A percentile compares a stretch with the other conserved stretches of the same genome.
Conservation (phyloP, 2,888 invertebrate genomes). For the Caenorhabditis panamensis region DNA sequence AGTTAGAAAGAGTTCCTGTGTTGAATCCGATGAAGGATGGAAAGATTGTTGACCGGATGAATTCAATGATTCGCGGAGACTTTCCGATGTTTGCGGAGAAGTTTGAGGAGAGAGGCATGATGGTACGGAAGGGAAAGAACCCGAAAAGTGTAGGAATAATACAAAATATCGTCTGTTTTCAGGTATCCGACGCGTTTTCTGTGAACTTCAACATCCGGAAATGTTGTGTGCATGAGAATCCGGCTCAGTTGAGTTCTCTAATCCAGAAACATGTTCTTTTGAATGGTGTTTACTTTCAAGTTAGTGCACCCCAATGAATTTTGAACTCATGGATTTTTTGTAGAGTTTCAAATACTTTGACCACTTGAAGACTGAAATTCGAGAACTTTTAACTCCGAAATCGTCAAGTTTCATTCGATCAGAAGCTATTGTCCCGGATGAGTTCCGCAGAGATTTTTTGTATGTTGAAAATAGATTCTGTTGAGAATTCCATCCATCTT, state of each 20-base stretch:
- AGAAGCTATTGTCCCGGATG: constrained; percentile 30
- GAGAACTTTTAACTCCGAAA: constrained; percentile 13
- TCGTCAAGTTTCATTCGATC: constrained; percentile 17
- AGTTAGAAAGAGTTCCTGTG: constrained; percentile 28
- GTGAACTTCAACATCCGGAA: constrained; percentile 31
- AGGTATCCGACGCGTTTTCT: constrained; percentile 17
- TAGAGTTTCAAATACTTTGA: constrained; percentile 54
- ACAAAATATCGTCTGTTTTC: too few species aligned
- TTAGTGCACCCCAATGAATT: constrained; percentile 2
- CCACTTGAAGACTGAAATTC: constrained; percentile 16
- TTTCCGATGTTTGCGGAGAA: constrained; percentile 35
- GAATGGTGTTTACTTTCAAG: constrained; percentile 47
- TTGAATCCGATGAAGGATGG: background rate
- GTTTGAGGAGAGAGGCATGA: constrained; percentile 8
- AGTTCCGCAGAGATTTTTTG: constrained; percentile 40
- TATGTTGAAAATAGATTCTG: constrained; percentile 1
- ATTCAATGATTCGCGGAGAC: background rate
- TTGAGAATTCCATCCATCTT: constrained; percentile 4
- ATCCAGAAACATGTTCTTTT: constrained; percentile 17
- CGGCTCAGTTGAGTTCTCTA: constrained; percentile 13
- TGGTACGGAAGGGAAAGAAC: constrained; percentile 5
- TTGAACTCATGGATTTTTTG: constrained; percentile 1
- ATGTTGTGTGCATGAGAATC: constrained; percentile 40
- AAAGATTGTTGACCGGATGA: constrained; percentile 19
- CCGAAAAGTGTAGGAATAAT: too few species aligned